These are phyloP conservation scores for Betta splendens DNA, from an alignment of 2,797 vertebrate genomes.

Conservation along the genomic window DNA sequence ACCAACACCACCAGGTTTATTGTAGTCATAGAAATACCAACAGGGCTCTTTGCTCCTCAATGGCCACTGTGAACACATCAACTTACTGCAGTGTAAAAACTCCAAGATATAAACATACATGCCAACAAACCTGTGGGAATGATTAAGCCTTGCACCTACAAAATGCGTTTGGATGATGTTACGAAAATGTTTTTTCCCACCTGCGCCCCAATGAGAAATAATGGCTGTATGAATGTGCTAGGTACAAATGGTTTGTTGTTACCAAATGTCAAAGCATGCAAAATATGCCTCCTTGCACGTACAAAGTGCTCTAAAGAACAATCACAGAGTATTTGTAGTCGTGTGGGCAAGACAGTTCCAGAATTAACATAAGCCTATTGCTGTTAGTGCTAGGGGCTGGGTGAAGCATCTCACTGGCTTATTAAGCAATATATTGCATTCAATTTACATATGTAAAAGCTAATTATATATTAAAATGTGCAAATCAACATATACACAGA, in stretches of 20 bases:
- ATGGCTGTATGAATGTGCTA: not conserved
- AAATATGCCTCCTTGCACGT: constrained; percentile 2
- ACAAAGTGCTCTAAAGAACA: constrained; percentile 26
- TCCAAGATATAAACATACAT: not conserved
- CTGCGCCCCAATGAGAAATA: not conserved
- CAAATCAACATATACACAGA: constrained; percentile 75
- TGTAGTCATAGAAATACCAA: constrained; percentile 25
- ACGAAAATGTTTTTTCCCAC: no score
- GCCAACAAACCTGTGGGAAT: constrained; percentile 1
- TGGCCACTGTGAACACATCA: not conserved
- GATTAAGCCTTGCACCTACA: constrained; percentile 27
- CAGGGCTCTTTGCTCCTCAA: constrained; percentile 1
- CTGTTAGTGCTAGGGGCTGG: constrained; percentile 49
- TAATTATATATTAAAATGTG: constrained; percentile 79
- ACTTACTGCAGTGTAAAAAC: constrained; percentile 8
- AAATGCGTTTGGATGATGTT: no score
- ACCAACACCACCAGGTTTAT: constrained; percentile 36
- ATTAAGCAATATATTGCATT: constrained; percentile 25
- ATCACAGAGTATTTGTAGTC: constrained; percentile 5
- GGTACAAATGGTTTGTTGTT: constrained; percentile 6
- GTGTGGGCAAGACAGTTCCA: constrained; percentile 11
- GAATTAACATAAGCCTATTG: constrained; percentile 26
- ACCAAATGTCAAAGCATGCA: constrained; percentile 22
- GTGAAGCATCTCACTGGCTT: constrained; percentile 36
- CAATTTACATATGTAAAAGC: constrained; percentile 47